Evolutionary conservation across 2,113 vertebrate species (phyloP).

Genomic region (Triplophysa rosa): DNA sequence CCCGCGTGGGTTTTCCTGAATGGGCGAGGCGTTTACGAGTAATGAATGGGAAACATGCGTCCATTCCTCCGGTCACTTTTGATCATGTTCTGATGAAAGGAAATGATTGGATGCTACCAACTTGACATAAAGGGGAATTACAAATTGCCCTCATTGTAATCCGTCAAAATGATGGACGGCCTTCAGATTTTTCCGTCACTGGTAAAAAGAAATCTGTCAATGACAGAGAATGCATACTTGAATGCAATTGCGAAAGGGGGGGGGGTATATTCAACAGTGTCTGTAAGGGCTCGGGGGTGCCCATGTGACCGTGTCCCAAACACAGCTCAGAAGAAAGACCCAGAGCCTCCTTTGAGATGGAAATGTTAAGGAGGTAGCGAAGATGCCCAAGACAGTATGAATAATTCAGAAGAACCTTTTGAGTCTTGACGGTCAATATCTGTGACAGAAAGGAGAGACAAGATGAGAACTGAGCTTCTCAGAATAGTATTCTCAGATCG

Average conservation of each 20-base stretch:
- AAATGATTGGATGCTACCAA: too few species aligned
- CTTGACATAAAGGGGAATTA: too few species aligned
- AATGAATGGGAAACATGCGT: too few species aligned
- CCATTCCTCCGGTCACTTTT: too few species aligned
- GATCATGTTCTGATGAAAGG: too few species aligned
- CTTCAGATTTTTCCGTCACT: too few species aligned
- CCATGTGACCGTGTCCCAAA: slow-evolving; percentile 53
- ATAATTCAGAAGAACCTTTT: slow-evolving; percentile 58
- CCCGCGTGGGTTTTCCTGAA: too few species aligned
- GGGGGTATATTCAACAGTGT: slow-evolving; percentile 9
- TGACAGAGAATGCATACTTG: too few species aligned
- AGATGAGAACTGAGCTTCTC: slow-evolving; percentile 15
- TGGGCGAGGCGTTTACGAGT: too few species aligned
- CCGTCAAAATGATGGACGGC: too few species aligned
- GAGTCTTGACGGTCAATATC: slow-evolving; percentile 51
- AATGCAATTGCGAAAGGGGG: slow-evolving; percentile 6
- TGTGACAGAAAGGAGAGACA: slow-evolving; percentile 45
- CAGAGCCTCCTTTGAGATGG: slow-evolving; percentile 58
- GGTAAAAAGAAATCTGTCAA: too few species aligned
- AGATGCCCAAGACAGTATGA: slow-evolving; percentile 51
- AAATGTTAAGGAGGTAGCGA: slow-evolving; percentile 54
- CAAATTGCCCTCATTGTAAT: too few species aligned
- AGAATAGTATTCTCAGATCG: slow-evolving; percentile 43
- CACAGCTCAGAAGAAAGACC: slow-evolving; percentile 37
- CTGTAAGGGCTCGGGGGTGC: slow-evolving; percentile 33